Evolutionary conservation across 2,888 invertebrate species (phyloP), one percentile per base, ranked within the genome.

Genomic region (Trissolcus brochymenae): DNA sequence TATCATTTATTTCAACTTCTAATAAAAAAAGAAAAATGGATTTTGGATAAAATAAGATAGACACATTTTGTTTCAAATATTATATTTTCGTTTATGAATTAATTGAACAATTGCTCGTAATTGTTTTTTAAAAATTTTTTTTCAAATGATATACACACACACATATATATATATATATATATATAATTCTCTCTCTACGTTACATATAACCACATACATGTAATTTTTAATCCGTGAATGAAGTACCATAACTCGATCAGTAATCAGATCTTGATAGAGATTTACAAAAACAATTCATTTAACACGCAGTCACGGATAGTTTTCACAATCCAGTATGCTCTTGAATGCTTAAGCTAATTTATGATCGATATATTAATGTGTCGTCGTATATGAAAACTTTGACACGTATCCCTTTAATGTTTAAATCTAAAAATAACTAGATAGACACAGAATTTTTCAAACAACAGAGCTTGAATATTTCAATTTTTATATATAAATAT

Each of bases 231-330:
- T 65, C 41, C 56, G 14, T 72, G 59, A 72, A 72, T 74, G 74
- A 74, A 74, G 74, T 74, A 74, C 74, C 74, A 74, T 56, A 62
- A 74, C 19, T 51, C 57, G 53, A 67, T 62, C 67, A 64, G 41
- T 86, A 85, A 83, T 86, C 85, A 86, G 86, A 87, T 87, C 84
- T 85, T 81, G 57, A 76, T 79, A 78, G 81, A 84, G 82, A 84
- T 84, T 82, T 81, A 80, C 79, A 79, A 84, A 82, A 65, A 68
- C 17, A 19, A 49, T 17, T 17, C 40, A 56, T 35, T 60, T 61
- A 62, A 68, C 67, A 68, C 56, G 53, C 67, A 74, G 67, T 68
- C 62, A 50, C 61, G 56, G 43, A 62, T 60, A 74, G 60, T 51
- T 53, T 6, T 49, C n/a, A n/a, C 13, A 16, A 25, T 35, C 16